Conservation (phyloP, 2,888 invertebrate species). For the Eudemis profundana region DNA sequence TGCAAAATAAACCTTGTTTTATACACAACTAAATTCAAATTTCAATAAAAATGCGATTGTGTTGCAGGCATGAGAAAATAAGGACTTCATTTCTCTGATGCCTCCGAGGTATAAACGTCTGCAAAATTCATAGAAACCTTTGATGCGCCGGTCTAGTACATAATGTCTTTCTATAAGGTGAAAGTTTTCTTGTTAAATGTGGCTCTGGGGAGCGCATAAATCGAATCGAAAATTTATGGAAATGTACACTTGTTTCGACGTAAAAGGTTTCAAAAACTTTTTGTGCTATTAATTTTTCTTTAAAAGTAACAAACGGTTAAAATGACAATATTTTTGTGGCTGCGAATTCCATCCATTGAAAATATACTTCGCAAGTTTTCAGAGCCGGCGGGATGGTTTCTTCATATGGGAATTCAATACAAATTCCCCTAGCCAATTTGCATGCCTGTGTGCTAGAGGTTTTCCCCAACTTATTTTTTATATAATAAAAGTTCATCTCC, state of each 20-base stretch:
- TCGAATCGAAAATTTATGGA: slow-evolving; percentile 37
- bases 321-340: slow-evolving; percentile 1
- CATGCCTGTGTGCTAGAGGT: slow-evolving; percentile 51
- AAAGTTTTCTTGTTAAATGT: slow-evolving; percentile 60
- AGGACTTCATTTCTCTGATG: slow-evolving; percentile 58
- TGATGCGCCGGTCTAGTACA: slow-evolving; percentile 61
- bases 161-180: slow-evolving; percentile 59
- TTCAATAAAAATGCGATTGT: background rate
- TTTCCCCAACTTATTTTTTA: slow-evolving; percentile 58
- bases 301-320: background rate
- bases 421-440: slow-evolving; percentile 67
- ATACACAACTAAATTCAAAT: background rate
- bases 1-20: slow-evolving; percentile 12
- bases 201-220: slow-evolving; percentile 57
- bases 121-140: slow-evolving; percentile 71
- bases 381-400: slow-evolving; percentile 42
- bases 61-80: background rate
- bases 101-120: slow-evolving; percentile 62
- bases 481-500: slow-evolving; percentile 54
- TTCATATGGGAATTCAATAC: slow-evolving; percentile 59
- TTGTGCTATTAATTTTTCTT: background rate
- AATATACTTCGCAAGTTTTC: slow-evolving; percentile 7
- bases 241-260: slow-evolving; percentile 26
- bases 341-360: slow-evolving; percentile 12
- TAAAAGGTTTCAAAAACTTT: slow-evolving; percentile 3